Percentiles rank a stretch among this genome's conserved stretches.
Conservation (phyloP, 2,113 vertebrate genomes). For the Eleginops maclovinus region DNA sequence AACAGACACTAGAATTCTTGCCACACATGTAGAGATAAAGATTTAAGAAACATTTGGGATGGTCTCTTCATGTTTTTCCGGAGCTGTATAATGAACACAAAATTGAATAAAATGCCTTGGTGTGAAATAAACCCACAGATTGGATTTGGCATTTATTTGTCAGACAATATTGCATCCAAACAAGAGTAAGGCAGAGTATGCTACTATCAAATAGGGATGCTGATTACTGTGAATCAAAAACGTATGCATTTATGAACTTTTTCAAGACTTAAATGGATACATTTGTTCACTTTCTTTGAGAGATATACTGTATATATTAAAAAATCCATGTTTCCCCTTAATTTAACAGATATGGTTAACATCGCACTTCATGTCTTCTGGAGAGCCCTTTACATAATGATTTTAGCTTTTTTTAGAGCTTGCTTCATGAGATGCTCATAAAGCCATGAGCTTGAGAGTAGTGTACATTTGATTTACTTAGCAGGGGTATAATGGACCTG, state of each 20-base stretch:
- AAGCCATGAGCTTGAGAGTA: conserved; percentile 42
- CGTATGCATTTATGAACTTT: too few species aligned
- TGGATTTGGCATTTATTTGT: neutral
- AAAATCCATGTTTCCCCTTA: neutral
- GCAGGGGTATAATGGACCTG: conserved; percentile 65
- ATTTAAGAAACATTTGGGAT: too few species aligned
- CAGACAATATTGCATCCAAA: too few species aligned
- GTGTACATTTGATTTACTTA: conserved; percentile 72
- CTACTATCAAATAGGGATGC: neutral
- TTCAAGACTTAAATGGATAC: too few species aligned
- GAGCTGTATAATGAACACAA: too few species aligned
- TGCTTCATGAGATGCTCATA: conserved; percentile 41
- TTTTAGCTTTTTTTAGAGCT: conserved; percentile 32
- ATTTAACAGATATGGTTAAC: conserved; percentile 11
- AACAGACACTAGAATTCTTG: too few species aligned
- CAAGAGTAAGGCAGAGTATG: neutral
- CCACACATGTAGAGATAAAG: too few species aligned
- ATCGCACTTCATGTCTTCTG: neutral
- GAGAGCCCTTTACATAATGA: conserved; percentile 10
- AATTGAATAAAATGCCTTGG: neutral
- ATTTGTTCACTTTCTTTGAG: neutral
- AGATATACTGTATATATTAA: neutral
- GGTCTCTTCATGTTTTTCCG: too few species aligned
- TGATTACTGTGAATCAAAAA: too few species aligned
- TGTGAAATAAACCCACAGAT: neutral